Evolutionary conservation across 2,113 vertebrate genomes (phyloP).

Genomic region (Syngnathus typhle): DNA sequence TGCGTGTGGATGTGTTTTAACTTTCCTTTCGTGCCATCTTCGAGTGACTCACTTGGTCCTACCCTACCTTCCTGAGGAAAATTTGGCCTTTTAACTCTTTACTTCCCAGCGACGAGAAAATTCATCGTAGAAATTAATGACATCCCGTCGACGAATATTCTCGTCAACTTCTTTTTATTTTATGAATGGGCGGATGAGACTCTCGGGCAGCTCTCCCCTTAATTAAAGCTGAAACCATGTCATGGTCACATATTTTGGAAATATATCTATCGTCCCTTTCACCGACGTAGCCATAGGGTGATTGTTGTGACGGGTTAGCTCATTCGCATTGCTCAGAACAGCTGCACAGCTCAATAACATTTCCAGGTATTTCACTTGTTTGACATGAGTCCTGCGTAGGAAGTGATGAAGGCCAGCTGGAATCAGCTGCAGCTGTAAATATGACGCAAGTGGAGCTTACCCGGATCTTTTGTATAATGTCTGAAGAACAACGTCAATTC

Average conservation of each 20-base stretch:
- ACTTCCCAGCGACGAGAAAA: too few species aligned
- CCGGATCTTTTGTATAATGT: constrained; percentile 3
- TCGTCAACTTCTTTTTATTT: too few species aligned
- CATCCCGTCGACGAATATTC: too few species aligned
- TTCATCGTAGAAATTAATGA: too few species aligned
- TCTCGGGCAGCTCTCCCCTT: too few species aligned
- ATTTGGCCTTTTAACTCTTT: too few species aligned
- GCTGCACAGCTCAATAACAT: constrained; percentile 19
- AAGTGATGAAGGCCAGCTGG: constrained; percentile 49
- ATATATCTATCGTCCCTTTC: not conserved
- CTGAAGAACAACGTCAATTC: not conserved
- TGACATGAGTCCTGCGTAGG: constrained; percentile 35
- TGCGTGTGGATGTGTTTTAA: too few species aligned
- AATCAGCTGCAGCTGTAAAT: constrained; percentile 17
- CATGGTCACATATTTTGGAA: not conserved
- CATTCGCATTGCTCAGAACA: not conserved
- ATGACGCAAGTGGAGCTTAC: constrained; percentile 42
- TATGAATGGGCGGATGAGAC: too few species aligned
- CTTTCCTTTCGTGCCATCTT: not conserved
- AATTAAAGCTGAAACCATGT: not conserved
- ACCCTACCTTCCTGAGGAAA: too few species aligned
- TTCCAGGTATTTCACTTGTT: constrained; percentile 39
- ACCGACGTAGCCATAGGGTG: not conserved
- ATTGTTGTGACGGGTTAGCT: not conserved
- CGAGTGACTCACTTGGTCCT: not conserved